These are phyloP conservation scores for Collichthys lucidus DNA, from an alignment of 2,113 vertebrate genomes.

Conservation along the genomic window DNA sequence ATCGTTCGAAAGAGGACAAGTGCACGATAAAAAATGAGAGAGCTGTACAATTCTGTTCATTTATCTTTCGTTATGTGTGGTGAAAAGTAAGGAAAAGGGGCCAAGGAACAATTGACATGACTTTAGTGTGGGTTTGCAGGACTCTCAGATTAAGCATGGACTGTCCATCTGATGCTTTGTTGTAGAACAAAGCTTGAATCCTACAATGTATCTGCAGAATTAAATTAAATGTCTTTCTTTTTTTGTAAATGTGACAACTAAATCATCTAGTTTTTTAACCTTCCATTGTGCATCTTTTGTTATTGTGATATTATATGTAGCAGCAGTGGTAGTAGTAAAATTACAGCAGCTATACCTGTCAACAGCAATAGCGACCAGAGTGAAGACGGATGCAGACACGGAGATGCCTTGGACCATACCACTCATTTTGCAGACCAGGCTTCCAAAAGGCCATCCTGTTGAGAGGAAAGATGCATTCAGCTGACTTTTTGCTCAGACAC, in stretches of 20 bases:
- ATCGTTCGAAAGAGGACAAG: neutral
- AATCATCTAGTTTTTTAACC: no score
- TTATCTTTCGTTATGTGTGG: neutral
- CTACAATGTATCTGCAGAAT: no score
- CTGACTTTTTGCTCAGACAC: neutral
- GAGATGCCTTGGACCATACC: constrained; percentile 94
- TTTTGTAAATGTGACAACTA: no score
- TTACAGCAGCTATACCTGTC: constrained; percentile 86
- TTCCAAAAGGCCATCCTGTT: constrained; percentile 97
- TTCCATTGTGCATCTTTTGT: no score
- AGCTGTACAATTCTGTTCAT: neutral
- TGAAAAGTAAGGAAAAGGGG: neutral
- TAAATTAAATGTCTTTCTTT: no score
- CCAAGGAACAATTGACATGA: neutral
- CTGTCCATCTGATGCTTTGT: no score
- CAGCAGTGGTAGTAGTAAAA: neutral
- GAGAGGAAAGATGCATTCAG: constrained; percentile 31
- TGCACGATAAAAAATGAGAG: neutral
- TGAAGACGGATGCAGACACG: constrained; percentile 94
- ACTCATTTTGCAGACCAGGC: constrained; percentile 92
- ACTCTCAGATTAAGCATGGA: no score
- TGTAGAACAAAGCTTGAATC: no score
- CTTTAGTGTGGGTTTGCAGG: neutral
- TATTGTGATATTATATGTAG: no score
- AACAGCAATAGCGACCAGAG: constrained; percentile 92